Base-by-base conservation (phyloP, 2,888 invertebrate species). In the Tenthredo scrophulariae region DNA sequence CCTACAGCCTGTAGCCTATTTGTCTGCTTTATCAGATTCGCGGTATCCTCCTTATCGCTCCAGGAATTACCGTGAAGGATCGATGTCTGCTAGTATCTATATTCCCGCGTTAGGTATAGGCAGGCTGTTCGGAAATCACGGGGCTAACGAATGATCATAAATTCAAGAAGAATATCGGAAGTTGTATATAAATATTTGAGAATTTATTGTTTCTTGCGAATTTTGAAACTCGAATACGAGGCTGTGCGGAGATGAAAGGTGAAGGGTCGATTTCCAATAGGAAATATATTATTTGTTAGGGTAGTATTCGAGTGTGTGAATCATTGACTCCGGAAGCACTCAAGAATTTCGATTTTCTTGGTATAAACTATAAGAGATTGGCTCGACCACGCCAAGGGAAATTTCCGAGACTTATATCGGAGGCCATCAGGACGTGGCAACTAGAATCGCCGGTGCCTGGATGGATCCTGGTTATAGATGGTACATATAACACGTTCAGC, bases 31-130 rank as follows among this genome's bases (percentile, higher is more conserved):
- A 84, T 84, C 84, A 65, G 84, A 84, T 84, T 15, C 65, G 15
- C 40, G 77, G 62, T 84, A 84, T 84, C 84, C 79, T 46, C 65
- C 84, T 84, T 84, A 84, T 84, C 84, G 62, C 9, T 72, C 10
- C 22, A 46, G 40, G 46, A 67, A 84, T 77, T 65, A 43, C 58
- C 29, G 43, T 26, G 33, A 46, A 46, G 79, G 79, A 67, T 79
- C 65, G 84, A 79, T 67, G 77, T 37, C 18, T 29, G 9, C 13
- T 75, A 10, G 26, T 65, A 3, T 43, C 43, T 43, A 13, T 10
- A 84, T 79, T 84, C 58, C 77, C 40, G 43, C 77, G 58, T 84
- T 77, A 84, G 77, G 43, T 43, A 22, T 18, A 26, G 10, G 62
- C 50, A 37, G 46, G 43, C 15, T 33, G n/a, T 26, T 26, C 46